phyloP scores from a whole-genome alignment of 1,140 invertebrate genomes.

The Littorina saxatilis region DNA sequence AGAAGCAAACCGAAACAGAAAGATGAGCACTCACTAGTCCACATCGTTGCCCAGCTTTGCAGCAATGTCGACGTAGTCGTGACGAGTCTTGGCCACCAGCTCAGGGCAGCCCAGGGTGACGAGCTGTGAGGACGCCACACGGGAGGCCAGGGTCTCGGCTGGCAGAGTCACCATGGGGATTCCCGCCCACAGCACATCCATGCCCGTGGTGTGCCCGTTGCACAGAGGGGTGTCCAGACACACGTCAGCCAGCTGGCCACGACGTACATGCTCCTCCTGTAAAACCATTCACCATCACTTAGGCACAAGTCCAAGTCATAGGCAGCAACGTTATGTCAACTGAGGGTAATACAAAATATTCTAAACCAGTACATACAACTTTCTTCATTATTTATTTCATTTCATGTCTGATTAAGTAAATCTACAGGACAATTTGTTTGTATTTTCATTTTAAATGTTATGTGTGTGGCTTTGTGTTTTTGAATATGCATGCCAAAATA shows the following conservation, averaged over 20 bases:
- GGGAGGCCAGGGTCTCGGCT: conserved; percentile 95
- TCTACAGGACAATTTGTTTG: no score
- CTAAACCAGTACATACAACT: no score
- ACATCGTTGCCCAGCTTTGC: conserved; percentile 74
- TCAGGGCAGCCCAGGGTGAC: conserved; percentile 95
- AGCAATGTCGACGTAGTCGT: conserved; percentile 97
- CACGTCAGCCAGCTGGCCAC: conserved; percentile 98
- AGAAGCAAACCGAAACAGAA: no score
- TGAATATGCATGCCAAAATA: no score
- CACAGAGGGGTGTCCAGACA: conserved; percentile 99
- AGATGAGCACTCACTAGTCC: conserved; percentile 97
- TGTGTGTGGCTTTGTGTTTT: no score
- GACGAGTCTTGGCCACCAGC: conserved; percentile 89
- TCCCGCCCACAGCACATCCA: conserved; percentile 99
- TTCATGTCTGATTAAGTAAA: no score
- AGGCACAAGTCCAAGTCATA: no score
- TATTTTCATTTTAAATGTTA: no score
- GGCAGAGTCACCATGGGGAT: conserved; percentile 98
- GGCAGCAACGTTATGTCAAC: no score
- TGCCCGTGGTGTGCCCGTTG: conserved; percentile 99
- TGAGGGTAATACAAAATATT: no score
- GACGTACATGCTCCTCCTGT: conserved; percentile 95
- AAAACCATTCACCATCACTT: neutral
- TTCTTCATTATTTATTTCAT: no score
- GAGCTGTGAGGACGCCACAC: conserved; percentile 98